Evolutionary conservation across 1,140 invertebrate genomes (phyloP).

Genomic region (Lepidurus arcticus): DNA sequence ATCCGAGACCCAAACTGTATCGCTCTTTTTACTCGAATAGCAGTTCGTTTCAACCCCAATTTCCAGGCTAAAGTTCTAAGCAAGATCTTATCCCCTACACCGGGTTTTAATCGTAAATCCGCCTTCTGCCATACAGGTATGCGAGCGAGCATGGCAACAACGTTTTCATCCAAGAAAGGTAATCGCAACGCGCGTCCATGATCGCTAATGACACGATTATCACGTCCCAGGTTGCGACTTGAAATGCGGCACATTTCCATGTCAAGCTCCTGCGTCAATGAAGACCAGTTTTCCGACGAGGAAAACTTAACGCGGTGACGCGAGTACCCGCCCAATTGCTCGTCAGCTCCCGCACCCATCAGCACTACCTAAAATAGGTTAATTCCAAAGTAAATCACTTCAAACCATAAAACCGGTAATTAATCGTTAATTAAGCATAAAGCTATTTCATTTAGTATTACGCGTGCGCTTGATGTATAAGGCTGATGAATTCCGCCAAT

Average conservation of each 20-base stretch:
- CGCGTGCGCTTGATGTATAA: constrained; percentile 59
- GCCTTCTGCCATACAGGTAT: constrained; percentile 72
- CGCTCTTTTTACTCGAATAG: constrained; percentile 77
- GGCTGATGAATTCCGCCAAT: constrained; percentile 36
- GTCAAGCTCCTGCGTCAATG: constrained; percentile 62
- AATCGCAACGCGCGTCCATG: constrained; percentile 70
- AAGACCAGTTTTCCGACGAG: constrained; percentile 54
- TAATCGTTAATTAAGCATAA: background rate
- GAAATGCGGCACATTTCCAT: constrained; percentile 77
- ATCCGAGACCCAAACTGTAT: constrained; percentile 97
- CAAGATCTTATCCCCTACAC: constrained; percentile 89
- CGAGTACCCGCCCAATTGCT: constrained; percentile 90
- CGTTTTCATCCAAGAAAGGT: constrained; percentile 90
- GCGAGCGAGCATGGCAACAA: constrained; percentile 65
- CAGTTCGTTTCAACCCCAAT: constrained; percentile 61
- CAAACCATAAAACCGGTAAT: background rate
- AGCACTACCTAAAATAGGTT: constrained; percentile 61
- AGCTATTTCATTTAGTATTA: constrained; percentile 44
- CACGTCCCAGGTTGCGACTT: constrained; percentile 85
- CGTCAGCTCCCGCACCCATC: constrained; percentile 92
- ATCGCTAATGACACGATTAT: constrained; percentile 79
- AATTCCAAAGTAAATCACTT: background rate
- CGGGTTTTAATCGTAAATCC: constrained; percentile 51
- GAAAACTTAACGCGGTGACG: constrained; percentile 70
- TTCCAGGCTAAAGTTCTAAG: constrained; percentile 69